These are phyloP conservation scores for Drosophila repleta DNA, from an alignment of 1,140 invertebrate genomes.

Conservation along the genomic window DNA sequence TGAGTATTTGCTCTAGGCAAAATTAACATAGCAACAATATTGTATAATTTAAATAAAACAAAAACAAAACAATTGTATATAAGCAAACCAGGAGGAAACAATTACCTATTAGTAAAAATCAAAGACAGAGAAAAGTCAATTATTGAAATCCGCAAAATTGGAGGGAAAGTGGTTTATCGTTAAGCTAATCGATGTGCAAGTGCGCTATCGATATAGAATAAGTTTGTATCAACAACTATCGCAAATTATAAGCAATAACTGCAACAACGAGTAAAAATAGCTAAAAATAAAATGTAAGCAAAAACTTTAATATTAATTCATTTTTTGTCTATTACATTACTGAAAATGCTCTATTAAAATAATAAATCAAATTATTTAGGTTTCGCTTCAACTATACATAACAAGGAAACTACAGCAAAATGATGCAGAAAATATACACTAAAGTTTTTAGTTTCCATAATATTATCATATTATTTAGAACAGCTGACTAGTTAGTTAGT, in stretches of 20 bases:
- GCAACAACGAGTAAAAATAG: neutral
- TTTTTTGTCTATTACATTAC: too few species aligned
- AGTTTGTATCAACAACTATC: neutral
- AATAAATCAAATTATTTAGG: too few species aligned
- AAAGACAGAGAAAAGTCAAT: neutral
- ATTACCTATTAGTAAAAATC: neutral
- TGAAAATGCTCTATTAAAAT: too few species aligned
- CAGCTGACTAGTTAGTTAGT: too few species aligned
- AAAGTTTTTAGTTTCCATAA: too few species aligned
- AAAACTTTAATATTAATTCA: too few species aligned
- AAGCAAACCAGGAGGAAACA: conserved; percentile 4
- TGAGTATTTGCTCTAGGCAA: conserved; percentile 12
- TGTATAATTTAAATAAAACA: conserved; percentile 15
- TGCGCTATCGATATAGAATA: neutral
- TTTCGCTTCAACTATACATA: too few species aligned
- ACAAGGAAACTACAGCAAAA: too few species aligned
- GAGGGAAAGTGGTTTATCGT: conserved; percentile 22
- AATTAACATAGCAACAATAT: conserved; percentile 6
- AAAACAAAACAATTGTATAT: neutral
- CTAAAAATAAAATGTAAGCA: neutral
- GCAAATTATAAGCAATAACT: neutral
- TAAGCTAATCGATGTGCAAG: neutral
- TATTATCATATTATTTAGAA: too few species aligned
- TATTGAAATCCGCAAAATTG: conserved; percentile 13
- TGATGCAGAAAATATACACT: too few species aligned